These are phyloP conservation scores for Taxidea taxus DNA, from an alignment of 2,113 vertebrate genomes.

Conservation along the genomic window DNA sequence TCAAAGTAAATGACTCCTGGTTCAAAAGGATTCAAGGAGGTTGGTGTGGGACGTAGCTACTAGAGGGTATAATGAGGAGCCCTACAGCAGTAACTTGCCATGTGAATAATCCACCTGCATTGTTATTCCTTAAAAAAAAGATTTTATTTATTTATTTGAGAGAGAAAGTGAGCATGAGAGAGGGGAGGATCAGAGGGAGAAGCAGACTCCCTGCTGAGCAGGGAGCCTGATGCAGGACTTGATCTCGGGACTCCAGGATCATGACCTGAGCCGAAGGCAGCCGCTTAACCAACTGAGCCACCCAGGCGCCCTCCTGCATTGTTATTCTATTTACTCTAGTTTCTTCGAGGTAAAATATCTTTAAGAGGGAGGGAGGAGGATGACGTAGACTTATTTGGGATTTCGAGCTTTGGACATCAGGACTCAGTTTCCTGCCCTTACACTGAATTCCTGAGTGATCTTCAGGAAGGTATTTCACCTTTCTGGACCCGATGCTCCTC, in stretches of 20 bases:
- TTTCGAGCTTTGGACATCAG: neutral
- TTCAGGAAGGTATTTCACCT: neutral
- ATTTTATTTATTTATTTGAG: no score
- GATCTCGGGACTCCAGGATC: no score
- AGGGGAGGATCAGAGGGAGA: no score
- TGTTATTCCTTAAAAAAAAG: neutral
- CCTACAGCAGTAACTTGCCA: neutral
- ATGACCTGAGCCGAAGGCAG: no score
- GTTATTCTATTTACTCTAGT: neutral
- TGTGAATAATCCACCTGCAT: neutral
- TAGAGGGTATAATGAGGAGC: neutral
- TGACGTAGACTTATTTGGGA: neutral
- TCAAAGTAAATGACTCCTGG: neutral
- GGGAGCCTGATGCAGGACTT: no score
- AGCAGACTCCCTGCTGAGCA: no score
- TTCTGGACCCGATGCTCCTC: neutral
- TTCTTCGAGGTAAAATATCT: neutral
- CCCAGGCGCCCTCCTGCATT: neutral
- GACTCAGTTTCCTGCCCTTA: neutral
- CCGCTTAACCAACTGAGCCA: no score
- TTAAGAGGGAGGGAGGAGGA: neutral
- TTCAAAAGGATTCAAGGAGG: neutral
- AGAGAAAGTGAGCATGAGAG: no score
- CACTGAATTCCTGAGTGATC: neutral
- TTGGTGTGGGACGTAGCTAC: neutral